Evolutionary conservation across 2,888 invertebrate species (phyloP), one percentile per base, ranked within the genome.

Genomic region (Spodoptera picta): DNA sequence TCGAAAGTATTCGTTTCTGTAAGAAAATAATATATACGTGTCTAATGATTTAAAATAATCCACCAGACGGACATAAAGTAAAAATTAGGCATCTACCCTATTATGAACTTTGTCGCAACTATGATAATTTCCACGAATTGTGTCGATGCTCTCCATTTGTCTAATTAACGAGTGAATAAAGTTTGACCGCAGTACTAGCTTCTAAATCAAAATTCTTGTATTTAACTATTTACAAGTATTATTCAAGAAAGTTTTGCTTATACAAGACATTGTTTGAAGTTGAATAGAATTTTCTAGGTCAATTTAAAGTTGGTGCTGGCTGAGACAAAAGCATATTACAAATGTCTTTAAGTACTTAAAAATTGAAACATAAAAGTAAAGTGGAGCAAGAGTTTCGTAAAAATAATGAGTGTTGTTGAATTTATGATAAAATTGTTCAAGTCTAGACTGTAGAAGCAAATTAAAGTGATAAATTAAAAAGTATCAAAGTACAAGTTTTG

Each of bases 131-230:
- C 23, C 50, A 67, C 44, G 45, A 44, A 61, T 72, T 72, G 72
- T 67, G 67, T 57, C 62, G 60, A 75, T 58, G 64, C 63, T 62
- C 69, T 56, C 77, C 73, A 72, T 82, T 81, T 77, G 73, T 70
- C 79, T 73, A 81, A 81, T 81, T 81, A 79, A 65, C 65, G 44
- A 47, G 45, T 27, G 36, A 44, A 36, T 60, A 49, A 64, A 75
- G 59, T 71, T 59, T 62, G 57, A 71, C 76, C 71, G 56, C 59
- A 71, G 65, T 60, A 55, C 47, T 23, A 62, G 65, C 59, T 74
- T 67, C 64, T 52, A 60, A 71, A 77, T 61, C 53, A 62, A 62
- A 61, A 75, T 56, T 2, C 19, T 19, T 19, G 1, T 19, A 43
- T 63, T 71, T 57, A 68, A 73, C 71, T 68, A 73, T 68, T 73